Conservation (phyloP, 2,113 vertebrate species). For the Grantiella picta region DNA sequence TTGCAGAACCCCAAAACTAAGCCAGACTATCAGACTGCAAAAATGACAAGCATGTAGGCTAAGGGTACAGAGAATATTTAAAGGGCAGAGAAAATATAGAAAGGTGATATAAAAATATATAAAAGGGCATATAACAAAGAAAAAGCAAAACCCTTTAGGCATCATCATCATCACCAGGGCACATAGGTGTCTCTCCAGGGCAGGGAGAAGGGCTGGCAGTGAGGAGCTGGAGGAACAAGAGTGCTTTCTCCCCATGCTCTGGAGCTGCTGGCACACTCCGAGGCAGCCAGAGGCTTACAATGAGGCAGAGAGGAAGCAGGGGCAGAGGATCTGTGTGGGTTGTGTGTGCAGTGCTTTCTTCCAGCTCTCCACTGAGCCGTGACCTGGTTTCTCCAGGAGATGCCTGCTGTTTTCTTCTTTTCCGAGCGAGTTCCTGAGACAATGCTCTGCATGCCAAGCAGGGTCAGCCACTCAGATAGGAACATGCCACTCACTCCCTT, state of each 20-base stretch:
- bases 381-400: constrained; percentile 41
- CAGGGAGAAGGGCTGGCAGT: background rate
- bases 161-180: background rate
- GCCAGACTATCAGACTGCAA: no score
- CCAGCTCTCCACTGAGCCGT: constrained; percentile 2
- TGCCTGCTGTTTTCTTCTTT: constrained; percentile 41
- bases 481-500: background rate
- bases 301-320: background rate
- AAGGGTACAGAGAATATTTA: no score
- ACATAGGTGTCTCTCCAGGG: background rate
- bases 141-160: no score
- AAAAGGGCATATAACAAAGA: no score
- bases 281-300: background rate
- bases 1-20: no score
- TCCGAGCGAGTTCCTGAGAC: constrained; percentile 30
- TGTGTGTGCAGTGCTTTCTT: background rate
- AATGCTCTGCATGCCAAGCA: constrained; percentile 34
- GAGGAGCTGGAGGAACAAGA: background rate
- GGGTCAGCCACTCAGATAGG: background rate
- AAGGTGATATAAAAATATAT: no score
- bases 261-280: background rate
- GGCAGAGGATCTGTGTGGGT: background rate
- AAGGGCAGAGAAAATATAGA: no score
- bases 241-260: background rate
- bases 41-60: no score